phyloP scores from a whole-genome alignment of 2,888 invertebrate species.

The Stramonita haemastoma region DNA sequence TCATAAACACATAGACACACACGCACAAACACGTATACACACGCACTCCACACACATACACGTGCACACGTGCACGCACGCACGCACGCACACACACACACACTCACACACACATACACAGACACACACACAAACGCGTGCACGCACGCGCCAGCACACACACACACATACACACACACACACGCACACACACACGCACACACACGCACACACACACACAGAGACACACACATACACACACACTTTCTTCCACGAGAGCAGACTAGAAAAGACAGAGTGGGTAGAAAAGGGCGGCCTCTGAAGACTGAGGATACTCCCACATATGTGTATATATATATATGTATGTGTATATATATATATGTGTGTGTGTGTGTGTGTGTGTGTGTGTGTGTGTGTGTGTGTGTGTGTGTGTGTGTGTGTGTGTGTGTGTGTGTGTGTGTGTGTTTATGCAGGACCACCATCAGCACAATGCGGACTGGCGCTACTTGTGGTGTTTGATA shows the following conservation, averaged over 20 bases:
- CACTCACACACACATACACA: background rate
- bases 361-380: too few species aligned
- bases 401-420: too few species aligned
- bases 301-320: too few species aligned
- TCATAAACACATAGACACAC: background rate
- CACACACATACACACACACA: background rate
- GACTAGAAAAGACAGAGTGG: background rate
- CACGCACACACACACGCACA: background rate
- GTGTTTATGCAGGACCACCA: too few species aligned
- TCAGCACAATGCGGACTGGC: too few species aligned
- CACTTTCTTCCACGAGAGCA: background rate
- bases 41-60: background rate
- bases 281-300: too few species aligned
- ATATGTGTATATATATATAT: too few species aligned
- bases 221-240: background rate
- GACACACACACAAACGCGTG: background rate
- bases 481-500: too few species aligned
- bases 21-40: background rate
- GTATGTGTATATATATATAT: too few species aligned
- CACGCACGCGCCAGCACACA: too few species aligned
- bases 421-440: too few species aligned
- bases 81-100: constrained; percentile 12
- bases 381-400: too few species aligned
- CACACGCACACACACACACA: background rate
- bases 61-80: background rate